phyloP scores from a whole-genome alignment of 2,888 invertebrate genomes.

The Tetragnatha montana region DNA sequence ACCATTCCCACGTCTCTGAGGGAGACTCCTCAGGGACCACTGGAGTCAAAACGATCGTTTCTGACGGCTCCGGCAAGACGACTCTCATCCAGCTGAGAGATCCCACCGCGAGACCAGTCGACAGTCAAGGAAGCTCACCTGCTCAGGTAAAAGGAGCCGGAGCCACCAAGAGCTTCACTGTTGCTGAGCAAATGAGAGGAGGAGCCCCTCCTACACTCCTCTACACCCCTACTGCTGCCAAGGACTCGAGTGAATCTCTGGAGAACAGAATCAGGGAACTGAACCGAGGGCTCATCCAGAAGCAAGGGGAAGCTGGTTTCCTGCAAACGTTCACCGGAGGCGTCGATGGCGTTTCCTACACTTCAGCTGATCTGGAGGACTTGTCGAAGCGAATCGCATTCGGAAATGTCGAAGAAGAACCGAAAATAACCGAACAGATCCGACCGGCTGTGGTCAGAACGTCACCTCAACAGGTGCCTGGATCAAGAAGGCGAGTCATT shows the following conservation, averaged over 20 bases:
- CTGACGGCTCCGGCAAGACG: not conserved
- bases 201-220: not conserved
- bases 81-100: slow-evolving; percentile 3
- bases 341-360: not conserved
- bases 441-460: not conserved
- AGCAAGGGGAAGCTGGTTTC: not conserved
- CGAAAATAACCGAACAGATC: not conserved
- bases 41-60: not conserved
- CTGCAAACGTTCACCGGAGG: not conserved
- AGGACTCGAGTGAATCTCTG: too few relatives aligned
- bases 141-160: not conserved
- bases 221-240: not conserved
- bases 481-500: not conserved
- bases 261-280: not conserved
- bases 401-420: too few relatives aligned
- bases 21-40: not conserved
- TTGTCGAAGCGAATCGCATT: not conserved
- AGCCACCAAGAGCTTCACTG: not conserved
- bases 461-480: not conserved
- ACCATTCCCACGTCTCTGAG: not conserved
- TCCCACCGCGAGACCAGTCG: slow-evolving; percentile 11
- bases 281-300: slow-evolving; percentile 18
- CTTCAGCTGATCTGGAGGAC: not conserved
- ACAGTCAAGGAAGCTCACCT: not conserved
- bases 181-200: not conserved